Evolutionary conservation across 1,140 invertebrate species (phyloP), one percentile per base, ranked within the genome.

Genomic region (Drosophila virilis): DNA sequence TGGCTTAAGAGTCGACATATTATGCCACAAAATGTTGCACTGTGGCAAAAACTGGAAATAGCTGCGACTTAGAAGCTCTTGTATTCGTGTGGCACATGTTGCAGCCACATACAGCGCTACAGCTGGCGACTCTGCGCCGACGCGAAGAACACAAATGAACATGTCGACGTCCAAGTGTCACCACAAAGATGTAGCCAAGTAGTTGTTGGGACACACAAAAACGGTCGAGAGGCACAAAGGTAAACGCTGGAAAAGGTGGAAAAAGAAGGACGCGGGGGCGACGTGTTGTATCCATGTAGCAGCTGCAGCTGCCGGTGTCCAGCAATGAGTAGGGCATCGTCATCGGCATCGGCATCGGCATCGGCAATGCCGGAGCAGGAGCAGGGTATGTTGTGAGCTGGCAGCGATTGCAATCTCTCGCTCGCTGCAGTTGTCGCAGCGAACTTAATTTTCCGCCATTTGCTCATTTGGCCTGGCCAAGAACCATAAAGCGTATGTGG

Each of bases 371-470:
- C 46, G 55, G 17, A 55, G 22, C 22, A 22, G 22, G 22, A 2
- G 17, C 0, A 1, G 22, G 22, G 22, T 22, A 22, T 22, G 22
- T 22, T 22, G 22, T 22, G 70, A 61, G 40, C 57, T 60, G 69
- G 59, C 70, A 69, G 68, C 79, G 83, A 88, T 88, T 89, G 83
- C 84, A 89, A 88, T 88, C 83, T 81, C 54, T 68, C 62, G 45
- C 46, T 71, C 61, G 17, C 46, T 64, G 50, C 38, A 60, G 38
- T 13, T 64, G 67, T 59, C 33, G 45, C 61, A 35, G 15, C 57
- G 45, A 71, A 54, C 46, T 85, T 86, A 86, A 88, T 89, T 88
- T 88, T 89, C 84, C 85, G 85, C 84, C 84, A 89, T 84, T 88
- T 84, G 84, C 74, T 77, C 77, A 88, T 82, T 88, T 88, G 52